phyloP scores from a whole-genome alignment of 1,140 invertebrate genomes.

The Elymnias hypermnestra region DNA sequence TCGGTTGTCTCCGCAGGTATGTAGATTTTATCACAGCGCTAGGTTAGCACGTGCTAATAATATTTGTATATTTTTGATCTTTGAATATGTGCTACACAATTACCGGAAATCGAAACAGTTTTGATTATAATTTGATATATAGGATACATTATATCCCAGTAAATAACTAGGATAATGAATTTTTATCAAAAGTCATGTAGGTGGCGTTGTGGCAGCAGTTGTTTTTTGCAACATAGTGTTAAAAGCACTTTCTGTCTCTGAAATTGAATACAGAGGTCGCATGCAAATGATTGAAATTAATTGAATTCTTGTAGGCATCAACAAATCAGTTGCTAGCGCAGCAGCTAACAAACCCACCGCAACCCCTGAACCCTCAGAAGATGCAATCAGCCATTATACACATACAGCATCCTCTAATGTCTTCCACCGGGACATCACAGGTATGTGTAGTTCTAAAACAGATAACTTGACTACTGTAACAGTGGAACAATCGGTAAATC shows the following conservation, averaged over 20 bases:
- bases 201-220: too few relatives aligned
- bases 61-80: too few relatives aligned
- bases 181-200: too few relatives aligned
- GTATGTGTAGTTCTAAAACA: conserved; percentile 14
- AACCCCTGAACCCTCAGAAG: conserved; percentile 72
- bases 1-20: conserved; percentile 49
- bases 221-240: too few relatives aligned
- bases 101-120: too few relatives aligned
- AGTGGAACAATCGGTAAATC: not conserved
- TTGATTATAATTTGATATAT: too few relatives aligned
- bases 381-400: conserved; percentile 73
- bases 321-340: conserved; percentile 70
- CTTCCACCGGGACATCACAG: conserved; percentile 55
- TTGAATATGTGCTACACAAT: too few relatives aligned
- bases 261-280: too few relatives aligned
- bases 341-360: conserved; percentile 69
- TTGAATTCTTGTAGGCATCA: conserved; percentile 35
- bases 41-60: not conserved
- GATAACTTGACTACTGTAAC: not conserved
- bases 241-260: too few relatives aligned
- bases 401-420: conserved; percentile 71
- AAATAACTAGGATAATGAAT: too few relatives aligned
- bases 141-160: too few relatives aligned
- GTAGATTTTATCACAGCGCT: not conserved
- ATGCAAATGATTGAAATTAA: too few relatives aligned